Evolutionary conservation across 2,888 invertebrate genomes (phyloP), one percentile per base, ranked within the genome.

Genomic region (Cerastoderma edule): DNA sequence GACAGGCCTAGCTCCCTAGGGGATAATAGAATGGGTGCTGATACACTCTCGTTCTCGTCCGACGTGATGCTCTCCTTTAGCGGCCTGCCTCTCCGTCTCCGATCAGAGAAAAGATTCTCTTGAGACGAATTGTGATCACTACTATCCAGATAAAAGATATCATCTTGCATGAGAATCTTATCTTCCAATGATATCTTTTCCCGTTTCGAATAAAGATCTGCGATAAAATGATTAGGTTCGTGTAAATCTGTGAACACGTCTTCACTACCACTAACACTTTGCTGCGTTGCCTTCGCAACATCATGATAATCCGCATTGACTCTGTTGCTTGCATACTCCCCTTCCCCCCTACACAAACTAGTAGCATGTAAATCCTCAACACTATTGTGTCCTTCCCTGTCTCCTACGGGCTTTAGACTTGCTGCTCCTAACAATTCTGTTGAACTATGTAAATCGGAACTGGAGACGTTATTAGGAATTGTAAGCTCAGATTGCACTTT

Each of bases 81-180:
- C 8, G 35, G 60, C 35, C 63, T 60, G 66, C 78, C 63, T 32
- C 71, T 67, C 24, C 28, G 6, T 24, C 53, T 60, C 24, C 32
- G 30, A 33, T 71, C 48, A 22, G 60, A 56, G 56, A 82, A 57
- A 4, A 82, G 33, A 63, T 79, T 76, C 67, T 82, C 82, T 68
- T 82, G 79, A 39, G 82, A 82, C 39, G 82, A 79, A 67, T 82
- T 82, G 39, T 79, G 79, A 30, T 82, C 82, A 82, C 82, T 82
- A 70, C 82, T 79, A 30, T 82, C 78, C 44, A 76, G 50, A 65
- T 71, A 76, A 72, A 72, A 79, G 50, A 75, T 65, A 39, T 79
- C 79, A 68, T 79, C 77, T 28, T 76, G 75, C 73, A 81, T 81
- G 56, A 75, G 27, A 46, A 75, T 78, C 56, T 67, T 75, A 57